Conservation (phyloP, 2,888 invertebrate genomes). For the Eueremaeus valkanovi region DNA sequence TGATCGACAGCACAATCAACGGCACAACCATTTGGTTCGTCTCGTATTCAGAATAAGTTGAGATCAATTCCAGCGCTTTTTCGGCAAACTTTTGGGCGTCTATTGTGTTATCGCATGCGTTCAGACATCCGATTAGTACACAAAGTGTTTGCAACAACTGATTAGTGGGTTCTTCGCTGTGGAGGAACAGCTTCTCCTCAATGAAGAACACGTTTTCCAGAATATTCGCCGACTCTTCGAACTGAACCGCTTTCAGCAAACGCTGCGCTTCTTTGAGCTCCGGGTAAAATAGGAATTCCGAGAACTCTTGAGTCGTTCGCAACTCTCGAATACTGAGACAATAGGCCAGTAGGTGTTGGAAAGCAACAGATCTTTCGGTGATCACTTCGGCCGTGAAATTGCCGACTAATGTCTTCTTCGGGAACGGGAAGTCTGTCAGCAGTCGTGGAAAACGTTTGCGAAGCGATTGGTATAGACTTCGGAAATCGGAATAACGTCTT, state of each 20-base stretch:
- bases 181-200: conserved; percentile 50
- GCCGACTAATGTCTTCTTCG: conserved; percentile 52
- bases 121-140: conserved; percentile 50
- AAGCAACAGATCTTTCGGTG: conserved; percentile 52
- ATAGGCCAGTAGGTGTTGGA: conserved; percentile 52
- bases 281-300: conserved; percentile 51
- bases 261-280: conserved; percentile 50
- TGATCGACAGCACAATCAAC: conserved; percentile 50
- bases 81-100: conserved; percentile 51
- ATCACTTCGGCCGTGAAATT: conserved; percentile 53
- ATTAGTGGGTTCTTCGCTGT: conserved; percentile 48
- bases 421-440: conserved; percentile 52
- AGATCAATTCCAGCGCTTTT: conserved; percentile 47
- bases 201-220: conserved; percentile 51
- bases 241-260: conserved; percentile 49
- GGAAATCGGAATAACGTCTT: conserved; percentile 53
- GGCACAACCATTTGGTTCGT: conserved; percentile 50
- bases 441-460: conserved; percentile 50
- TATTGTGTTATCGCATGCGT: conserved; percentile 49
- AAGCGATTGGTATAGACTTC: conserved; percentile 50
- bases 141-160: conserved; percentile 51
- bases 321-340: conserved; percentile 51
- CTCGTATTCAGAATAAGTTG: conserved; percentile 44
- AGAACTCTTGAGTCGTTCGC: conserved; percentile 51
- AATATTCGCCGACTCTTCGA: conserved; percentile 50